A percentile compares a stretch with the other conserved stretches of the same genome.
Evolutionary conservation across 2,113 vertebrate genomes (phyloP).

Genomic region (Percopsis transmontana): DNA sequence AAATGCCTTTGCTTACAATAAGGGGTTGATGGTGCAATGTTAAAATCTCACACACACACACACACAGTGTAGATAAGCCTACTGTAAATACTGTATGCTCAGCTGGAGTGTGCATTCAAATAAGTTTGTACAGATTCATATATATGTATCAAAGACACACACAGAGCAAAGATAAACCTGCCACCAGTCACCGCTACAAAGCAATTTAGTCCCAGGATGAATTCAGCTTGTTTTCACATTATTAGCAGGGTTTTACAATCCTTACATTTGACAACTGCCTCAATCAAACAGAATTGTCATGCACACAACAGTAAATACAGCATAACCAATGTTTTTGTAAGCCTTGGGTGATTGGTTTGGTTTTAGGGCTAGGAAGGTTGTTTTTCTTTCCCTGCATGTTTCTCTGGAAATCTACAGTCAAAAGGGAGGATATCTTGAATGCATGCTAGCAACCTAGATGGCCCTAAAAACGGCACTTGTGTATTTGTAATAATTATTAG

Average conservation of each 20-base stretch:
- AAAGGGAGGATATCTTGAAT: constrained; percentile 18
- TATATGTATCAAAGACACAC: background rate
- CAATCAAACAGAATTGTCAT: constrained; percentile 29
- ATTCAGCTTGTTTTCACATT: constrained; percentile 20
- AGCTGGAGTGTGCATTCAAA: background rate
- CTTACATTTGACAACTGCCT: constrained; percentile 39
- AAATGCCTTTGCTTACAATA: background rate
- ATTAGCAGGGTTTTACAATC: constrained; percentile 17
- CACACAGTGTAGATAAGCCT: too few species aligned
- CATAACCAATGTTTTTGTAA: constrained; percentile 15
- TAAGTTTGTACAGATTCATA: background rate
- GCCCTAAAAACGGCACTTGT: background rate
- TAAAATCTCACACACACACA: constrained; percentile 8
- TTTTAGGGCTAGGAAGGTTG: constrained; percentile 18
- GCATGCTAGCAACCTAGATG: constrained; percentile 15
- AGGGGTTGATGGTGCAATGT: too few species aligned
- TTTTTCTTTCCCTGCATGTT: constrained; percentile 9
- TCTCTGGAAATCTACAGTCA: background rate
- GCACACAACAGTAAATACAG: constrained; percentile 28
- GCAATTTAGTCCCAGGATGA: constrained; percentile 24
- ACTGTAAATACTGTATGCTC: too few species aligned
- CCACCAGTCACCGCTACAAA: constrained; percentile 31
- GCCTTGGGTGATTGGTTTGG: constrained; percentile 4
- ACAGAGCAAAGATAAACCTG: constrained; percentile 35
- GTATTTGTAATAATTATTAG: background rate